Conservation (phyloP, 2,113 vertebrate species). For the Isichthys henryi region DNA sequence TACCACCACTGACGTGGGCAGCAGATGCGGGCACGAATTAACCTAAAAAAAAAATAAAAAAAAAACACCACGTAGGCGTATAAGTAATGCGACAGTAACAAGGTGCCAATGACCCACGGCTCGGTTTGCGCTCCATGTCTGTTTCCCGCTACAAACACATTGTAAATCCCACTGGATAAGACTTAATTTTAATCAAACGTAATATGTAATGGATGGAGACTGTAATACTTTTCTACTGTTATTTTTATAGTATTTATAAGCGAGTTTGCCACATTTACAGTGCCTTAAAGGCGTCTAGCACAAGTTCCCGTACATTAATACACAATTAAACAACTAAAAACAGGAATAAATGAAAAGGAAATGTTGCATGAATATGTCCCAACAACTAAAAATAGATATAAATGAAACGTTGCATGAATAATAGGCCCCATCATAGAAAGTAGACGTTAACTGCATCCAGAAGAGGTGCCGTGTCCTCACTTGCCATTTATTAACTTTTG, state of each 20-base stretch:
- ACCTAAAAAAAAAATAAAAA: not conserved
- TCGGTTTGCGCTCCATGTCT: not conserved
- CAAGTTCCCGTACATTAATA: not conserved
- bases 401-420: not conserved
- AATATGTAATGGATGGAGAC: not conserved
- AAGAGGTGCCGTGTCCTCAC: not conserved
- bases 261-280: not conserved
- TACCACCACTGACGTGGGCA: not conserved
- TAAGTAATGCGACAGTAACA: not conserved
- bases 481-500: not conserved
- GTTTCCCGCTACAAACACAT: not conserved
- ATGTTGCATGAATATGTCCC: not conserved
- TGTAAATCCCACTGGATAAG: not conserved
- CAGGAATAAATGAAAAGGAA: too few relatives aligned
- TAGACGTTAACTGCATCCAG: not conserved
- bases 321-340: not conserved
- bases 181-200: not conserved
- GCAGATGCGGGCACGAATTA: not conserved
- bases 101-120: not conserved
- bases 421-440: not conserved
- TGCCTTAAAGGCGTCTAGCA: not conserved
- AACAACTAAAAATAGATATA: not conserved
- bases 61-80: not conserved
- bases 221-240: not conserved
- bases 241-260: not conserved